These are phyloP conservation scores for Actinemys pallida DNA, from an alignment of 2,113 vertebrate genomes.

Conservation along the genomic window DNA sequence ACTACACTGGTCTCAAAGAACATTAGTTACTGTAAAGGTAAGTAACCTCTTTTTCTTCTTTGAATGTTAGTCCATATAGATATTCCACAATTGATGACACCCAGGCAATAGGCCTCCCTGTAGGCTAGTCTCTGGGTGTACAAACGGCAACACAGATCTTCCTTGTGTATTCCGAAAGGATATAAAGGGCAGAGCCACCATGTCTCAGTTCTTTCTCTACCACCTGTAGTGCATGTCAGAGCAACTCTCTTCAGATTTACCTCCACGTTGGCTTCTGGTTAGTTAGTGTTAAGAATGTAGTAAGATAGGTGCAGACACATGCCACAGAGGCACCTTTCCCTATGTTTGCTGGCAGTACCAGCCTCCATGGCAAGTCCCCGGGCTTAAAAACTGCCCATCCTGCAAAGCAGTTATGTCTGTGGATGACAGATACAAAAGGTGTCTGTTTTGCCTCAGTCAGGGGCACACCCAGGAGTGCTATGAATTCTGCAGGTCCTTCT, in stretches of 20 bases:
- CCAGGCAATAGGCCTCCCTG: not conserved
- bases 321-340: not conserved
- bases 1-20: too few relatives aligned
- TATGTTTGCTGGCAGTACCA: not conserved
- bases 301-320: not conserved
- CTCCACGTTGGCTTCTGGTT: not conserved
- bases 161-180: not conserved
- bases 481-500: not conserved
- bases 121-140: not conserved
- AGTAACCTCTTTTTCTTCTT: not conserved
- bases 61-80: not conserved
- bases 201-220: not conserved
- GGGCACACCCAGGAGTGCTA: not conserved
- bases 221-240: not conserved
- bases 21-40: not conserved
- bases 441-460: not conserved
- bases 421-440: not conserved
- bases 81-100: not conserved
- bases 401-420: not conserved
- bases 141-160: not conserved
- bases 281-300: not conserved
- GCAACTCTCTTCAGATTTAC: not conserved
- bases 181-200: not conserved
- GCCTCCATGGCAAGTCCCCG: not conserved
- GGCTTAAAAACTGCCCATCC: not conserved